Evolutionary conservation across 2,113 vertebrate genomes (phyloP).

Genomic region (Apeltes quadracus): DNA sequence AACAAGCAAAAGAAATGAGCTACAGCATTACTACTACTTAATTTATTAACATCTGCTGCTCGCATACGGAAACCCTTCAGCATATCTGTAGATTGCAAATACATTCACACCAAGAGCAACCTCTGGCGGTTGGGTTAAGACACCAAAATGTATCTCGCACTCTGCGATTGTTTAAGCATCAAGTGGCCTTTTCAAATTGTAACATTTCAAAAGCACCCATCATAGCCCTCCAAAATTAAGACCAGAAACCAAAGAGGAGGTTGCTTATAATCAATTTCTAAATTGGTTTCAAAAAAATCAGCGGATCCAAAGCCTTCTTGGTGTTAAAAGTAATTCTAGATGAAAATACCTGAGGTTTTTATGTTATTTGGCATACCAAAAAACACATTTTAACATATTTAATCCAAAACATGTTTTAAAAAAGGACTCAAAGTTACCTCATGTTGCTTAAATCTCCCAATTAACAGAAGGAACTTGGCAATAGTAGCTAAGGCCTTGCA

Average conservation of each 20-base stretch:
- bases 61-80: too few relatives aligned
- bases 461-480: neutral
- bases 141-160: slow-evolving; percentile 10
- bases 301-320: too few relatives aligned
- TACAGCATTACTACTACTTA: too few relatives aligned
- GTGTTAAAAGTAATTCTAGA: neutral
- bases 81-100: neutral
- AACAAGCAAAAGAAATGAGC: too few relatives aligned
- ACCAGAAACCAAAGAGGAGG: neutral
- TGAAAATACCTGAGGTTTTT: neutral
- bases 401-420: neutral
- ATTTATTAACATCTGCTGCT: too few relatives aligned
- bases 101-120: neutral
- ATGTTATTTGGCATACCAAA: neutral
- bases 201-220: neutral
- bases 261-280: neutral
- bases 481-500: neutral
- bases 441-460: neutral
- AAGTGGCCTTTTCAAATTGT: neutral
- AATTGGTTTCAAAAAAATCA: too few relatives aligned
- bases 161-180: neutral
- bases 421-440: neutral
- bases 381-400: neutral
- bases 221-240: neutral
- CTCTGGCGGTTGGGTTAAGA: neutral